Base-by-base conservation (phyloP, 2,113 vertebrate genomes). In the Centrocercus urophasianus region DNA sequence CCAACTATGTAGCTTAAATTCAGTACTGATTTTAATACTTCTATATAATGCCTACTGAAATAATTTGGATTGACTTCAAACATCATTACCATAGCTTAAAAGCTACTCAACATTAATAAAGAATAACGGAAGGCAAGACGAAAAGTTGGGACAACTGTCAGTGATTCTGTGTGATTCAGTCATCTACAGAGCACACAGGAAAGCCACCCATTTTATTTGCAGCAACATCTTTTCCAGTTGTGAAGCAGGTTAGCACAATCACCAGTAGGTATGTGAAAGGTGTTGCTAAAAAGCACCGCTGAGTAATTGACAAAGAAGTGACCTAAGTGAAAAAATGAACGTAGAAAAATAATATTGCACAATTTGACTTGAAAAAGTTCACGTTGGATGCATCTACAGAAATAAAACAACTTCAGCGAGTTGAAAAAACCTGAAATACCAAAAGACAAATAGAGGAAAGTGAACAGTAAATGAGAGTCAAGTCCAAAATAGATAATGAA, bases 401-500 rank as follows among this genome's bases (percentile, higher is more conserved):
- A 97, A 97, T 75, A 94, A 96, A 95, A 92, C 82, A 96, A 94
- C 82, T 95, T 93, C 91, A 88, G 91, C 10, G 5, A 90, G 82
- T 24, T 95, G 91, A 88, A 91, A 95, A 96, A 93, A 94, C 82
- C 94, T 93, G 94, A 86, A 95, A 95, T 86, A 91, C 76, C 85
- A 91, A 95, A 95, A 97, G 91, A 95, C 82, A 96, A 92, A 96
- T 82, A 95, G 82, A 93, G 89, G 91, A 93, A 83, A 94, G 93
- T 88, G 54, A 96, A 93, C 65, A 95, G 95, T 36, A 95, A 94
- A 90, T 86, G 88, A 93, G 61, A 93, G 79, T 95, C 81, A 76
- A 93, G 85, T 83, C 83, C 61, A 77, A 60, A 93, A 67, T 80
- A 95, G 84, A 73, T 86, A 77, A 72, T 86, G 83, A 93, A 94